phyloP scores from a whole-genome alignment of 2,888 invertebrate species.

The Notodromas monacha region DNA sequence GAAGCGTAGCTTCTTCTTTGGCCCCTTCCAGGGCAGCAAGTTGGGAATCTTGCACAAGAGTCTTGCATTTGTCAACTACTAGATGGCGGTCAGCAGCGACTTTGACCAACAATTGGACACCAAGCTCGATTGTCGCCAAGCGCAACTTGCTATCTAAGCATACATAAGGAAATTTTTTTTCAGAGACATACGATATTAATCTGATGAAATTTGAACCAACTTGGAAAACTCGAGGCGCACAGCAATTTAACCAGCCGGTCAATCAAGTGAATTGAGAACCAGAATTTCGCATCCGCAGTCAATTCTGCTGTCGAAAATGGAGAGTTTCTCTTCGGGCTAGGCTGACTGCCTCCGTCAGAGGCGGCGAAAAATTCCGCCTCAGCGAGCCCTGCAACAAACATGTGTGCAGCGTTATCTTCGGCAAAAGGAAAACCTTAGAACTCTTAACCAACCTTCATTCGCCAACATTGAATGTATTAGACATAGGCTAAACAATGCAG shows the following conservation, averaged over 20 bases:
- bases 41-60: conserved; percentile 30
- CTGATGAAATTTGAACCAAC: no score
- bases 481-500: conserved; percentile 60
- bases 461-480: conserved; percentile 61
- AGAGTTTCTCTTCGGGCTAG: conserved; percentile 1
- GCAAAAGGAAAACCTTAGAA: conserved; percentile 5
- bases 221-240: no score
- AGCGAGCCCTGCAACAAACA: background rate
- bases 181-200: conserved; percentile 2
- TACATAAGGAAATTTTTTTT: background rate
- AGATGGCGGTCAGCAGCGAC: no score
- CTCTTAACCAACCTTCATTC: conserved; percentile 45
- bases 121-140: conserved; percentile 62
- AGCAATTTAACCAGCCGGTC: no score
- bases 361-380: conserved; percentile 1
- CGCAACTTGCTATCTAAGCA: conserved; percentile 43
- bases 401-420: conserved; percentile 5
- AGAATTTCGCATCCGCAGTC: conserved; percentile 15
- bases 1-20: conserved; percentile 42
- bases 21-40: conserved; percentile 32
- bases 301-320: no score
- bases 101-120: conserved; percentile 43
- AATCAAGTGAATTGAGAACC: conserved; percentile 46
- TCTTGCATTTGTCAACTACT: conserved; percentile 20
- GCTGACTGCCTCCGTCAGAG: background rate